Percentiles rank a stretch among this genome's conserved stretches.
Evolutionary conservation across 2,797 vertebrate genomes (phyloP).

Genomic region (Gobio occitaniae): DNA sequence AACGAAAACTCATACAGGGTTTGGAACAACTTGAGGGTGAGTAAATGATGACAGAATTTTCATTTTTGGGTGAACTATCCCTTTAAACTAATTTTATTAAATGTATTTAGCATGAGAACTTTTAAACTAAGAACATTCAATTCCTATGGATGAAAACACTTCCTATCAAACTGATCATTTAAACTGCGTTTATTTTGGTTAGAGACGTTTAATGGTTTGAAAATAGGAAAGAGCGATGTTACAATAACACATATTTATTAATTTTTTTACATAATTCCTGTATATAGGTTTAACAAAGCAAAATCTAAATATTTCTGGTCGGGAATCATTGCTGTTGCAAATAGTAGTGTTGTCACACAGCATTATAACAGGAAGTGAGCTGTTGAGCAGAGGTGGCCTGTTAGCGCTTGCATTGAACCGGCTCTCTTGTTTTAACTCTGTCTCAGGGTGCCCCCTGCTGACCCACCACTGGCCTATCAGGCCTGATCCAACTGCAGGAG

Average conservation of each 20-base stretch:
- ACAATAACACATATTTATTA: background rate
- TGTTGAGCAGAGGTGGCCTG: background rate
- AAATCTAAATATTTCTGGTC: background rate
- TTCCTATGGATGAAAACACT: background rate
- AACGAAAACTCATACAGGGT: no score
- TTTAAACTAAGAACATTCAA: background rate
- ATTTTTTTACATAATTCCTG: background rate
- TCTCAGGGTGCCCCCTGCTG: constrained; percentile 92
- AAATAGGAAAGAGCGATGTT: background rate
- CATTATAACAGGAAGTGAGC: constrained; percentile 30
- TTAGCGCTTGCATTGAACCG: constrained; percentile 3
- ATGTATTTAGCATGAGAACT: background rate
- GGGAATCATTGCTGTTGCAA: background rate
- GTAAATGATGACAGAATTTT: no score
- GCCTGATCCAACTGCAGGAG: constrained; percentile 95
- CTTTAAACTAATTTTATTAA: background rate
- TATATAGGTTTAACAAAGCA: background rate
- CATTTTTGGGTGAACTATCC: no score
- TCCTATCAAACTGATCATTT: background rate
- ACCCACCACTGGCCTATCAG: constrained; percentile 95
- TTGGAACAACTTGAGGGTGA: no score
- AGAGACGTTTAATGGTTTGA: background rate
- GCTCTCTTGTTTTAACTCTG: constrained; percentile 24
- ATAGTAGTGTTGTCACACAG: background rate
- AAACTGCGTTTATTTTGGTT: background rate